Evolutionary conservation across 2,113 vertebrate species (phyloP).

Genomic region (Forbesichthys papilliferus): DNA sequence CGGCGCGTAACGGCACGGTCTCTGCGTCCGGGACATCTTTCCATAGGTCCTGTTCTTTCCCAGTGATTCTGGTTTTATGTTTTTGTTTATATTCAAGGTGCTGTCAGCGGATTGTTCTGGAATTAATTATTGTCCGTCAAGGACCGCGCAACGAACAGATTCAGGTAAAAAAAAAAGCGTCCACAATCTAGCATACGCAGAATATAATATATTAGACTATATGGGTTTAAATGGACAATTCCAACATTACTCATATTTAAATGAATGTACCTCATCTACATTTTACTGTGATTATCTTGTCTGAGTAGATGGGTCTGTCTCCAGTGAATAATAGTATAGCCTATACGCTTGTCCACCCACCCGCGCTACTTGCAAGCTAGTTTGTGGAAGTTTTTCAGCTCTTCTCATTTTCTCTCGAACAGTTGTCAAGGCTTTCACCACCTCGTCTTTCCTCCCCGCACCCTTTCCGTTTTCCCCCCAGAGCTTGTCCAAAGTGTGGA

Average conservation of each 20-base stretch:
- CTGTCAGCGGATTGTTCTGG: background rate
- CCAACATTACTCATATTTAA: too few relatives aligned
- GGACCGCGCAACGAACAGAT: background rate
- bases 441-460: background rate
- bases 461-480: constrained; percentile 28
- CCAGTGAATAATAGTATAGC: too few relatives aligned
- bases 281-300: too few relatives aligned
- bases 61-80: background rate
- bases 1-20: too few relatives aligned
- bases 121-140: background rate
- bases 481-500: constrained; percentile 66
- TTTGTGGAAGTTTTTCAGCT: background rate
- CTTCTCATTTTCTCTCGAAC: background rate
- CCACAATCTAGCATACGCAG: background rate
- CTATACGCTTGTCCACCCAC: too few relatives aligned
- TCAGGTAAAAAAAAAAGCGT: background rate
- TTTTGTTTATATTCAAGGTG: background rate
- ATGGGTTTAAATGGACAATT: too few relatives aligned
- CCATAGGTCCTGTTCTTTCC: too few relatives aligned
- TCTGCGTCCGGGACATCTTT: too few relatives aligned
- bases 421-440: background rate
- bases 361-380: too few relatives aligned
- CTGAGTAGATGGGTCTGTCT: too few relatives aligned
- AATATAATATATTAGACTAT: too few relatives aligned
- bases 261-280: too few relatives aligned